Percentiles rank a stretch among this genome's conserved stretches.
phyloP scores from a whole-genome alignment of 2,888 invertebrate genomes.

The Matsumyia berberina region DNA sequence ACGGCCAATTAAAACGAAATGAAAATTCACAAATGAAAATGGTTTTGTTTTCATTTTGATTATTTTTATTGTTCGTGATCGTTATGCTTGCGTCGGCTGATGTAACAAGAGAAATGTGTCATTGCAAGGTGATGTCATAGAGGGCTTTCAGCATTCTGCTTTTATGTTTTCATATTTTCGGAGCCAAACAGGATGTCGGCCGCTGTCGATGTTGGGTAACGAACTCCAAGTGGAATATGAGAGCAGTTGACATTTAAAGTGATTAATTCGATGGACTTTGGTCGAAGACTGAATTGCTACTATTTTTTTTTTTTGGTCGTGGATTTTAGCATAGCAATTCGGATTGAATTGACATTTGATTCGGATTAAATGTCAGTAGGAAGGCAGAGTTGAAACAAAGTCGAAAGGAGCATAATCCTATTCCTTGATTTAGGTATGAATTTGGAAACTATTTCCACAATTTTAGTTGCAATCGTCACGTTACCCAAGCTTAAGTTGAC shows the following conservation, averaged over 20 bases:
- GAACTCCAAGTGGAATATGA: constrained; percentile 13
- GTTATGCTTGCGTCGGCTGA: constrained; percentile 53
- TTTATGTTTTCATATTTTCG: constrained; percentile 10
- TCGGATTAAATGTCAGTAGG: background rate
- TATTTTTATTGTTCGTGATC: constrained; percentile 26
- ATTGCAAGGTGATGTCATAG: constrained; percentile 66
- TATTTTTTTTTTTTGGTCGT: background rate
- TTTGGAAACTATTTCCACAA: too few species aligned
- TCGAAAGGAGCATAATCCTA: too few species aligned
- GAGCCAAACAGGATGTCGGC: constrained; percentile 63
- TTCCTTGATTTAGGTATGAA: too few species aligned
- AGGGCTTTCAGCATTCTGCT: constrained; percentile 6
- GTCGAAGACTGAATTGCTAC: background rate
- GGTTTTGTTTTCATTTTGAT: constrained; percentile 58
- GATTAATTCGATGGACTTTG: constrained; percentile 35
- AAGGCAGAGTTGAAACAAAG: too few species aligned
- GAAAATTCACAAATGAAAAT: constrained; percentile 52
- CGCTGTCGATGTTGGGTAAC: constrained; percentile 24
- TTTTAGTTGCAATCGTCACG: too few species aligned
- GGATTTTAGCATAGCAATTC: background rate
- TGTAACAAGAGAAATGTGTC: constrained; percentile 73
- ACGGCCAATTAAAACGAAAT: constrained; percentile 47
- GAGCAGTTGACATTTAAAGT: constrained; percentile 9
- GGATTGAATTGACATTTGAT: background rate
- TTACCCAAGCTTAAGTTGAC: too few species aligned